Base-by-base conservation (phyloP, 2,113 vertebrate species). In the Apus apus region DNA sequence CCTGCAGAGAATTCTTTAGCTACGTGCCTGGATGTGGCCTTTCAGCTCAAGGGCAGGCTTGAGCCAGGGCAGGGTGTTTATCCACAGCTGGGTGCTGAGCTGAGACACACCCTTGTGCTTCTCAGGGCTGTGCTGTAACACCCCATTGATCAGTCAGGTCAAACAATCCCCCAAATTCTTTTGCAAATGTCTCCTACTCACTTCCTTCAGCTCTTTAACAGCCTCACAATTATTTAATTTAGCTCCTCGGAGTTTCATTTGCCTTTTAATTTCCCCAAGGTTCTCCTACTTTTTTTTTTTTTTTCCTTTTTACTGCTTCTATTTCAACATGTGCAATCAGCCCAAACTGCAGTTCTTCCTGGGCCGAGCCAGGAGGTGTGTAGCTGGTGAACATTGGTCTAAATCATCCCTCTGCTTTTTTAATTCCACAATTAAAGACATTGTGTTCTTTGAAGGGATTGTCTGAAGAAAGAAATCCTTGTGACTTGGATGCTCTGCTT, bases 251-350 rank as follows among this genome's bases (percentile, higher is more conserved):
- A 87, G 93, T 74, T 94, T 95, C 75, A 68, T 94, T 93, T 94
- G 95, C 87, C 72, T 93, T 93, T 93, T 96, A 94, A 97, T 97
- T 97, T 97, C 96, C 95, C 93, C 60, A 46, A 45, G 94, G 96
- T 79, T 90, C 54, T 85, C 76, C 65, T 61, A 40, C 21, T 45
- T 62, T 43, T 43, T 43, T 43, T 43, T 43, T 77, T 43, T 68
- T 56, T 50, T 57, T 64, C 67, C 50, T 83, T 71, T 80, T 50
- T 2, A 23, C 26, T 85, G 27, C 45, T 48, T 87, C 73, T 81
- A 11, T 79, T 94, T 87, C 81, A 85, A 30, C 29, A 45, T 58
- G 64, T 79, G 66, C 71, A 27, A 36, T 85, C 65, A 86, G 70
- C 48, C 79, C 34, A 77, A 84, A 87, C 18, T 71, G 71, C 78